These are phyloP conservation scores for Plebejus melissa DNA, from an alignment of 2,888 invertebrate species.

Conservation along the genomic window DNA sequence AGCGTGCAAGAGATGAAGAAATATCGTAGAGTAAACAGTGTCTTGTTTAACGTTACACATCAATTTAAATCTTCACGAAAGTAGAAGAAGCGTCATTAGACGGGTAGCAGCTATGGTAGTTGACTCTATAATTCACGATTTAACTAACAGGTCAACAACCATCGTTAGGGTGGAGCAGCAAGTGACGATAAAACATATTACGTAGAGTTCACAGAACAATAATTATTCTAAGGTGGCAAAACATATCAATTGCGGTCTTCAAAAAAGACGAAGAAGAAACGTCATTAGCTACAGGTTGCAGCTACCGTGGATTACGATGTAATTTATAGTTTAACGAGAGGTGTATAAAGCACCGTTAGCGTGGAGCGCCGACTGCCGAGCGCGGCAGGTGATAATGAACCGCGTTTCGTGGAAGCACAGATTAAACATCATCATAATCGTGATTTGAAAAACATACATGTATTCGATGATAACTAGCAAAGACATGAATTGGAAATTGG, in stretches of 20 bases:
- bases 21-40: no score
- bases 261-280: neutral
- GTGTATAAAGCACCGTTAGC: conserved; percentile 11
- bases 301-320: conserved; percentile 10
- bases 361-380: neutral
- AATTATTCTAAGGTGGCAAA: neutral
- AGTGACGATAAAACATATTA: no score
- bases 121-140: no score
- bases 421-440: neutral
- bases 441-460: neutral
- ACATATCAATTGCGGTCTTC: neutral
- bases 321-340: conserved; percentile 11
- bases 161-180: no score
- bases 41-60: no score
- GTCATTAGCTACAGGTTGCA: neutral
- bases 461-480: neutral
- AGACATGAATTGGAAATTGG: neutral
- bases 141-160: no score
- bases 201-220: no score
- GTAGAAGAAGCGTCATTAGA: no score
- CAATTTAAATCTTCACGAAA: no score
- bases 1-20: neutral
- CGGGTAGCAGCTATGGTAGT: no score
- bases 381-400: neutral
- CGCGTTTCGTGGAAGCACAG: neutral